Percentiles rank a stretch among this genome's conserved stretches.
Evolutionary conservation across 1,140 invertebrate species (phyloP).

Genomic region (Thaumatotibia leucotreta): DNA sequence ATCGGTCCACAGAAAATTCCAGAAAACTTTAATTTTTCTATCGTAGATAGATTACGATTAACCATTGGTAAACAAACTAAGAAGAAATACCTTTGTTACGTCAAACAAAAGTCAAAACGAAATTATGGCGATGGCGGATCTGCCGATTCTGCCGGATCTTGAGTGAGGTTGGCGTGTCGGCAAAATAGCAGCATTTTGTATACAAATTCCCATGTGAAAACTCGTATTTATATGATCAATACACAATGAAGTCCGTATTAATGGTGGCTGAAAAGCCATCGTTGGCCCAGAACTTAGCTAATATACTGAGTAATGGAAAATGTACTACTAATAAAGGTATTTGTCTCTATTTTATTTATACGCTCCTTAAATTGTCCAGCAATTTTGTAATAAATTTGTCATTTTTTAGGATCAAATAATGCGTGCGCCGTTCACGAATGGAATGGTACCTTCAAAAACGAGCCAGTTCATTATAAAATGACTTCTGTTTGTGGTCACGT

Average conservation of each 20-base stretch:
- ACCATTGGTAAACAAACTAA: too few species aligned
- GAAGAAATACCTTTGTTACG: too few species aligned
- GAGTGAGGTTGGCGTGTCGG: too few species aligned
- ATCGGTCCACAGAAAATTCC: too few species aligned
- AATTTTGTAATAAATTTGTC: slow-evolving; percentile 14
- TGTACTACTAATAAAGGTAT: slow-evolving; percentile 91
- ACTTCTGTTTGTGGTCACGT: slow-evolving; percentile 99
- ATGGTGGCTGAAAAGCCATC: slow-evolving; percentile 99
- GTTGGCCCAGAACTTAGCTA: slow-evolving; percentile 94
- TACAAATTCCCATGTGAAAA: background rate
- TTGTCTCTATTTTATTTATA: slow-evolving; percentile 20
- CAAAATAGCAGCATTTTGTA: background rate
- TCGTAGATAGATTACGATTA: too few species aligned
- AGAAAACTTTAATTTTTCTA: too few species aligned
- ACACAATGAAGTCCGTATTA: slow-evolving; percentile 90
- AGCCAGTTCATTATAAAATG: slow-evolving; percentile 92
- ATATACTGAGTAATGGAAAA: slow-evolving; percentile 94
- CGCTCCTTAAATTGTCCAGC: background rate
- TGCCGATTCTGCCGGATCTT: too few species aligned
- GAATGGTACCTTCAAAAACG: slow-evolving; percentile 87
- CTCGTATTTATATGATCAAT: background rate
- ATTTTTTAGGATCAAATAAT: slow-evolving; percentile 85
- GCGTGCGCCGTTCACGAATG: slow-evolving; percentile 97
- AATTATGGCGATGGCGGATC: background rate
- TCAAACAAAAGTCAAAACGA: background rate